Percentiles rank a stretch among this genome's conserved stretches.
phyloP scores from a whole-genome alignment of 2,113 vertebrate genomes.

The Perca schrenkii region DNA sequence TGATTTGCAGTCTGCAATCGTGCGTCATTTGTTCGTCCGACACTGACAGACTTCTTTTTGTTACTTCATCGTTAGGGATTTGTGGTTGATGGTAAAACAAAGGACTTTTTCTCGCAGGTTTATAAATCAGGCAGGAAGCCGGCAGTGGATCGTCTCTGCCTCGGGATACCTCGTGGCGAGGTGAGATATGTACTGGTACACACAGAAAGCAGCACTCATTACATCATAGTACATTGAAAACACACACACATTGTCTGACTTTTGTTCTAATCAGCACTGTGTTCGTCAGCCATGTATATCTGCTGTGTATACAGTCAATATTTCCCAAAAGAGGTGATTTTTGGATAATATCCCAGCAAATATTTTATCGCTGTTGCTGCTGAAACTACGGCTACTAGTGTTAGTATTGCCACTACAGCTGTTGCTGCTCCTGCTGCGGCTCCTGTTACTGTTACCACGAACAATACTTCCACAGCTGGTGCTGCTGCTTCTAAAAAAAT shows the following conservation, averaged over 20 bases:
- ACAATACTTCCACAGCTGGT: neutral
- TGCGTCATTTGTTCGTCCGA: neutral
- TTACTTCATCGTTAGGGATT: neutral
- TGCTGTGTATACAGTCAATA: neutral
- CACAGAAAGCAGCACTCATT: neutral
- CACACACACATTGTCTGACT: neutral
- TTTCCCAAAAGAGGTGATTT: neutral
- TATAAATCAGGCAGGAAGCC: slow-evolving; percentile 83
- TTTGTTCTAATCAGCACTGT: neutral
- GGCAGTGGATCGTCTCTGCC: slow-evolving; percentile 84
- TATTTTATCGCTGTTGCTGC: neutral
- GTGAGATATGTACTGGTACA: slow-evolving; percentile 53
- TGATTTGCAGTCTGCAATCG: neutral
- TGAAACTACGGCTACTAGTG: neutral
- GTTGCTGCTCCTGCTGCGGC: neutral
- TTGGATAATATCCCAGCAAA: neutral
- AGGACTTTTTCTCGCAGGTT: slow-evolving; percentile 69
- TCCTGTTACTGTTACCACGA: too few species aligned
- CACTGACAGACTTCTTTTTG: rapidly evolving
- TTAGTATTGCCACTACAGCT: neutral
- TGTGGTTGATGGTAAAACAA: neutral
- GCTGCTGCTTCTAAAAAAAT: slow-evolving; percentile 19
- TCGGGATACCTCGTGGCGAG: slow-evolving; percentile 86
- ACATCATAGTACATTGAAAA: neutral
- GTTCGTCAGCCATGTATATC: neutral